Base-by-base conservation (phyloP, 2,113 vertebrate species). In the Rissa tridactyla region DNA sequence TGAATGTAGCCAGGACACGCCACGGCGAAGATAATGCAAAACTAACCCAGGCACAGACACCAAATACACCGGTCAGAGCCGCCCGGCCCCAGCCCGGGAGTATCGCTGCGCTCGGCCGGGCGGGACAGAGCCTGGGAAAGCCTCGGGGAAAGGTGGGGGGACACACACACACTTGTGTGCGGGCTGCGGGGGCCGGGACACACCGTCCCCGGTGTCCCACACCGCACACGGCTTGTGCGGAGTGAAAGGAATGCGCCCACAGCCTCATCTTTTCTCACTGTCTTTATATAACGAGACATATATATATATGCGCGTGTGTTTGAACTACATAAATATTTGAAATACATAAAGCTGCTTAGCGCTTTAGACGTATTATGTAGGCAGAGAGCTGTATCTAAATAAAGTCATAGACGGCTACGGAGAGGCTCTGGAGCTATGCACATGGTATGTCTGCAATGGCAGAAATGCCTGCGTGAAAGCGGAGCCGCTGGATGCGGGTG, bases 371-470 rank as follows among this genome's bases (percentile, higher is more conserved):
- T 1, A 1, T 23, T 22, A 3, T 0, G 6, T 3, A 12, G 23
- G 5, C 64, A 11, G 10, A 30, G 25, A n/a, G 23, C 12, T 34
- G 3, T 2, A 1, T 6, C 30, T 29, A 14, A 93, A 85, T 34
- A 51, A 57, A 77, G 34, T 4, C 12, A 61, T 18, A 10, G 0
- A 4, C 26, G n/a, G 82, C 65, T 36, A 0, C 40, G 10, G n/a
- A 16, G 75, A 13, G 46, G 68, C 47, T 86, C 40, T 7, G 83
- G 22, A 62, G 86, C 44, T 20, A 2, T 9, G 82, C n/a, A 21
- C 44, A 16, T 1, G 76, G 30, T 4, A 12, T 0, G 46, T 2
- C n/a, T 36, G 60, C 0, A 1, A 7, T 0, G 2, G 4, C 54
- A 18, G 72, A 19, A 3, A 69, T 14, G 38, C 10, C 17, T 2